These are phyloP conservation scores for Eutrigla gurnardus DNA, from an alignment of 2,797 vertebrate genomes.

Conservation along the genomic window DNA sequence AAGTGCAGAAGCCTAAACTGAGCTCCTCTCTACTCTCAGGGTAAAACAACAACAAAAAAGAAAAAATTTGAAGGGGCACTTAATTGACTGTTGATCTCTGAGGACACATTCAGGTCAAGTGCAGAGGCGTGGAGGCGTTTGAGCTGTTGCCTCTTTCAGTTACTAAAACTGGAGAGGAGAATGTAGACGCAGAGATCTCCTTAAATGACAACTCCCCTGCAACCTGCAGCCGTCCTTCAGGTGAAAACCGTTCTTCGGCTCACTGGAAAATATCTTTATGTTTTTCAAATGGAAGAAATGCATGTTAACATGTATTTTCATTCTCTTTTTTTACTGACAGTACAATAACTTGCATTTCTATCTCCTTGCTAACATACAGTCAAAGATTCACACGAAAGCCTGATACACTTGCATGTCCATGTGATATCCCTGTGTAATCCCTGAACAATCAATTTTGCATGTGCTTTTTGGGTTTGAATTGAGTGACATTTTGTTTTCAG, in stretches of 20 bases:
- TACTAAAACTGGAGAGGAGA: conserved; percentile 16
- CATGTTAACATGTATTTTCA: background rate
- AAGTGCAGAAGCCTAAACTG: conserved; percentile 74
- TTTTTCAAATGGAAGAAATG: background rate
- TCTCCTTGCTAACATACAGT: background rate
- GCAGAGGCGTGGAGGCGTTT: conserved; percentile 63
- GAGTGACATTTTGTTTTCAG: background rate
- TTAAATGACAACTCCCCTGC: conserved; percentile 27
- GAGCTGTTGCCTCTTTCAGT: conserved; percentile 67
- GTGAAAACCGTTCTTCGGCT: conserved; percentile 30
- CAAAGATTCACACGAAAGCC: background rate
- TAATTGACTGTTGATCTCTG: conserved; percentile 82
- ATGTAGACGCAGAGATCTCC: conserved; percentile 31
- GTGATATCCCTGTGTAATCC: background rate
- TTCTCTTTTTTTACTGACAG: background rate
- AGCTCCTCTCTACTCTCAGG: conserved; percentile 76
- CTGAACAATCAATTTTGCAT: background rate
- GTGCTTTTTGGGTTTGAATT: background rate
- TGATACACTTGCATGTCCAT: no score
- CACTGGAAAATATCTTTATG: conserved; percentile 4
- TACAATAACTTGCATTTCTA: background rate
- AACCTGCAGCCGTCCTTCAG: conserved; percentile 35
- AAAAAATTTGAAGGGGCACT: conserved; percentile 61
- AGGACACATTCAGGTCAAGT: conserved; percentile 81
- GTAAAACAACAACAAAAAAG: conserved; percentile 64